Percentiles rank a stretch among this genome's conserved stretches.
phyloP scores from a whole-genome alignment of 2,113 vertebrate species.

The Notothenia coriiceps region DNA sequence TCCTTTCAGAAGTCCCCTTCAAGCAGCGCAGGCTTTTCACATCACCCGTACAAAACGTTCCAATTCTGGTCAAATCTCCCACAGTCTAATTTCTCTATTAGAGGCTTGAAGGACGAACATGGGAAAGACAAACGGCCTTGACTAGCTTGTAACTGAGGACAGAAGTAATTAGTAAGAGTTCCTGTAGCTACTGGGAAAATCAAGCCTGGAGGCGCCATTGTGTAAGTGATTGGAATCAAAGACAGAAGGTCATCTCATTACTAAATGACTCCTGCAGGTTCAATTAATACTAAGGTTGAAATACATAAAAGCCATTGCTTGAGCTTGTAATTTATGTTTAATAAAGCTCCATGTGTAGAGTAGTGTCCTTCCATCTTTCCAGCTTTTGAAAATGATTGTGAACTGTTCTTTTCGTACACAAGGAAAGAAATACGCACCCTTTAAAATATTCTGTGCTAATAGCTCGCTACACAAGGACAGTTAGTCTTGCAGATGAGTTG shows the following conservation, averaged over 20 bases:
- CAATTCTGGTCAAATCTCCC: constrained; percentile 53
- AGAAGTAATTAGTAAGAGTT: constrained; percentile 46
- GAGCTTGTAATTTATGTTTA: constrained; percentile 12
- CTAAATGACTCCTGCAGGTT: constrained; percentile 42
- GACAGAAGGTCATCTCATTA: constrained; percentile 55
- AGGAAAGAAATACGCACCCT: neutral
- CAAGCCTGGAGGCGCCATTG: constrained; percentile 35
- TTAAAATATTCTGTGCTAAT: neutral
- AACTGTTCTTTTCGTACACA: neutral
- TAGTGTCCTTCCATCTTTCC: neutral
- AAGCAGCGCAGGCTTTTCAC: constrained; percentile 47
- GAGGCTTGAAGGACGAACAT: constrained; percentile 25
- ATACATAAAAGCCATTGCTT: constrained; percentile 27
- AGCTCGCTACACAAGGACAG: neutral
- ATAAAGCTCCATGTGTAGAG: constrained; percentile 8
- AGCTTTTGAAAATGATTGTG: neutral
- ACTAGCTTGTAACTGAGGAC: constrained; percentile 32
- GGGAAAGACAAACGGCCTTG: constrained; percentile 20
- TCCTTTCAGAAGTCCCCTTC: constrained; percentile 54
- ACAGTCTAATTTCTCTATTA: constrained; percentile 29
- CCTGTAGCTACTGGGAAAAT: constrained; percentile 44
- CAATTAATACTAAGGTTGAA: constrained; percentile 53
- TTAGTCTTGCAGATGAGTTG: neutral
- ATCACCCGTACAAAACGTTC: constrained; percentile 62
- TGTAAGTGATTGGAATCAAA: constrained; percentile 53